Evolutionary conservation across 2,888 invertebrate genomes (phyloP).

Genomic region (Plagiodera versicolora): DNA sequence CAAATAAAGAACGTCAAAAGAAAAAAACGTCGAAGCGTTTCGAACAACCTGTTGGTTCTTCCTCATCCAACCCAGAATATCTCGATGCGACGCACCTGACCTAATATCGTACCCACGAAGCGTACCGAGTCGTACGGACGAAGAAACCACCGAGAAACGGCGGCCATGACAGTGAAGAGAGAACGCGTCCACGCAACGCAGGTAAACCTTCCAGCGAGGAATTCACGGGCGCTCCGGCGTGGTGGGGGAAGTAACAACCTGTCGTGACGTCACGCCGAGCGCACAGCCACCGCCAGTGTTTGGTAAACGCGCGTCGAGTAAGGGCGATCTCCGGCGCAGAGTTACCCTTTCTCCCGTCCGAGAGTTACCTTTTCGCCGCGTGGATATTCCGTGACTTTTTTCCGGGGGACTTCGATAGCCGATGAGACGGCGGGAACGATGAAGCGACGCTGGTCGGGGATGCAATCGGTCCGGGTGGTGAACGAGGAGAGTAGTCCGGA

Average conservation of each 20-base stretch:
- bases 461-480: slow-evolving; percentile 70
- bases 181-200: slow-evolving; percentile 35
- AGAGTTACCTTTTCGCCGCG: neutral
- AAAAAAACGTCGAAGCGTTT: too few relatives aligned
- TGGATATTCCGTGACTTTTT: neutral
- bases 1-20: too few relatives aligned
- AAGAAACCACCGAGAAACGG: slow-evolving; percentile 40
- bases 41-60: neutral
- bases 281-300: slow-evolving; percentile 16
- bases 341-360: neutral
- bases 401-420: slow-evolving; percentile 28
- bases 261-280: slow-evolving; percentile 53
- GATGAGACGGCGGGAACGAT: slow-evolving; percentile 51
- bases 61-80: neutral
- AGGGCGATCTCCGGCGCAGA: neutral
- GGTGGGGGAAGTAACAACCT: slow-evolving; percentile 54
- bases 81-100: slow-evolving; percentile 12
- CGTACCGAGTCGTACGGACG: slow-evolving; percentile 22
- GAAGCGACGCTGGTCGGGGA: slow-evolving; percentile 74
- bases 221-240: slow-evolving; percentile 39
- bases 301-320: neutral
- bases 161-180: slow-evolving; percentile 54
- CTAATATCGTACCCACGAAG: slow-evolving; percentile 29
- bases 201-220: slow-evolving; percentile 48
- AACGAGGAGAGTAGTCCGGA: slow-evolving; percentile 74